Base-by-base conservation (phyloP, 2,888 invertebrate species). In the Sylvicola cinctus region DNA sequence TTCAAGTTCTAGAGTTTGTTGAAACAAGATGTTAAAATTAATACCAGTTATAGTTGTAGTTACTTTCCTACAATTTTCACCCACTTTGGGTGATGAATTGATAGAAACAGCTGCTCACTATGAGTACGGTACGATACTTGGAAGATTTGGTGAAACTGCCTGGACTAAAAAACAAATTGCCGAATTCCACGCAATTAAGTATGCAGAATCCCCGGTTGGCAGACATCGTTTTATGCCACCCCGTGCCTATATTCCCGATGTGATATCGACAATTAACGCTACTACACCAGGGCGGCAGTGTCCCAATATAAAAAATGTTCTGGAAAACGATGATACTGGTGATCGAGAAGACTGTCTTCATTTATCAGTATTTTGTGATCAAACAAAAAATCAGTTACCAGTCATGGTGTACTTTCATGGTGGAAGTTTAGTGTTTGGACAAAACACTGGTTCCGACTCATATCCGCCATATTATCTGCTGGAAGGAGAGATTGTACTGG, bases 401-500 rank as follows among this genome's bases (percentile, higher is more conserved):
- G 59, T 61, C 1, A 44, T 61, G 42, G 52, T 61, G 6, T 61
- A 54, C 36, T 45, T 60, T 28, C 60, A 60, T 35, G 61, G 61
- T 0, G 61, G 61, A 35, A 52, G 50, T 32, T 47, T 60, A 8
- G 51, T 51, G 31, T 51, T 52, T 41, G 55, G 59, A 32, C n/a
- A n/a, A n/a, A n/a, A n/a, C n/a, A n/a, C n/a, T n/a, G 49, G 52
- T 40, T 51, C 58, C 41, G 45, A 48, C 2, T 47, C 52, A 41
- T 56, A 51, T 12, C 50, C 57, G 4, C 53, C 60, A 11, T 46
- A 51, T 36, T 59, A 59, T 44, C 42, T 62, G 3, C 45, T 61
- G 14, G 63, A 63, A 40, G 50, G 55, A 39, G 62, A 65, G 39
- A 48, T 65, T 11, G 52, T 64, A 7, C 44, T 65, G 7, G 63